phyloP scores from a whole-genome alignment of 2,797 vertebrate genomes.

The Epinephelus malabaricus region DNA sequence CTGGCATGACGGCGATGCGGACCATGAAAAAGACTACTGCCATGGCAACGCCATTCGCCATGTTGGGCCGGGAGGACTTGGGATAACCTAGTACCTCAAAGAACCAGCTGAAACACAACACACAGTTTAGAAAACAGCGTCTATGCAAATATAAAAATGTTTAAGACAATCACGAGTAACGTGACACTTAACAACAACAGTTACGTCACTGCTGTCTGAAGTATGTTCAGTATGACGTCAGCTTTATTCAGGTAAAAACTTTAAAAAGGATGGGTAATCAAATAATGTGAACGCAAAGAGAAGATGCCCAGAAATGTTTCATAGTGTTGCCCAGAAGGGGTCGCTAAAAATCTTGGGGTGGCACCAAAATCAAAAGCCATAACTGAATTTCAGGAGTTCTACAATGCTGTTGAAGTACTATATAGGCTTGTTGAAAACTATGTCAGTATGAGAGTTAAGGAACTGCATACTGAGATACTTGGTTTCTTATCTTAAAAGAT shows the following conservation, averaged over 20 bases:
- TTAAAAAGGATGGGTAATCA: not conserved
- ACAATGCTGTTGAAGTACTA: too few species aligned
- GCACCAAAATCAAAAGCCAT: too few species aligned
- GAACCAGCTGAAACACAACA: constrained; percentile 94
- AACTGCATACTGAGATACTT: too few species aligned
- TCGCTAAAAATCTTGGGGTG: too few species aligned
- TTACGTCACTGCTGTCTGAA: not conserved
- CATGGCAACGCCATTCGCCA: constrained; percentile 97
- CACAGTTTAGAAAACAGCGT: constrained; percentile 32
- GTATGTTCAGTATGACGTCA: not conserved
- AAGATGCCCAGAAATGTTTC: too few species aligned
- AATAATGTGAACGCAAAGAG: too few species aligned
- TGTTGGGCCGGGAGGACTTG: constrained; percentile 93
- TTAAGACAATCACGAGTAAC: not conserved
- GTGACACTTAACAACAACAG: not conserved
- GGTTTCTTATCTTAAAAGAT: too few species aligned
- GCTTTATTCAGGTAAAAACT: not conserved
- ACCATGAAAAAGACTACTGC: constrained; percentile 94
- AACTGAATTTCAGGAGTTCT: too few species aligned
- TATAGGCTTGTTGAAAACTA: too few species aligned
- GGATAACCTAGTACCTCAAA: constrained; percentile 96
- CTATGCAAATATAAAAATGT: not conserved
- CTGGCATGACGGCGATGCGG: constrained; percentile 93
- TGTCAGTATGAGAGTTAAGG: too few species aligned
- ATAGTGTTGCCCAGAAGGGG: too few species aligned